Conservation (phyloP, 2,888 invertebrate species). For the Horisme vitalbata region DNA sequence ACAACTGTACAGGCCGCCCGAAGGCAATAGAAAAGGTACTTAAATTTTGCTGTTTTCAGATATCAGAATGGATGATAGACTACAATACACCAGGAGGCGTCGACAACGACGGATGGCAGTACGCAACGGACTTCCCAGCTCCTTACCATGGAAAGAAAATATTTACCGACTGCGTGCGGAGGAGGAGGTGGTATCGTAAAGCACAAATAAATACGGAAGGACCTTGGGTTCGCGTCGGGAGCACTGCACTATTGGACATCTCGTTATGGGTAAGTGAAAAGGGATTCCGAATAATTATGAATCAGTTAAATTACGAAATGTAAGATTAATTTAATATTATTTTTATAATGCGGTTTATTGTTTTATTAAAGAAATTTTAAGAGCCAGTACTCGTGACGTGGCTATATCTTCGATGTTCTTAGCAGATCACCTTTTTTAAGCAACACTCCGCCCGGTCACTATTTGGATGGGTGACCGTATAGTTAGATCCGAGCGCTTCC, state of each 20-base stretch:
- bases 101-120: slow-evolving; percentile 97
- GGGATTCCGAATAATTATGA: not conserved
- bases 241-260: slow-evolving; percentile 91
- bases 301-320: not conserved
- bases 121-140: slow-evolving; percentile 95
- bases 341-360: too few species aligned
- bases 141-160: slow-evolving; percentile 93
- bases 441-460: too few species aligned
- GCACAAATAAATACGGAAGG: slow-evolving; percentile 92
- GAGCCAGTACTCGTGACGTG: too few species aligned
- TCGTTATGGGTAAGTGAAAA: slow-evolving; percentile 84
- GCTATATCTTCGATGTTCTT: too few species aligned
- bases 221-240: slow-evolving; percentile 95
- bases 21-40: too few species aligned
- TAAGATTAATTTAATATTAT: too few species aligned
- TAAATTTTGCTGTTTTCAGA: too few species aligned
- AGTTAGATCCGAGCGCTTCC: too few species aligned
- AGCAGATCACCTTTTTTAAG: too few species aligned
- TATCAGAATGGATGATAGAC: slow-evolving; percentile 96
- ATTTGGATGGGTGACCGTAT: too few species aligned
- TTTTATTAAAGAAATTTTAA: too few species aligned
- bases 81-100: slow-evolving; percentile 94
- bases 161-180: slow-evolving; percentile 94
- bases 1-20: too few species aligned
- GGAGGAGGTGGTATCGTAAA: slow-evolving; percentile 92